These are phyloP conservation scores for Zaprionus lachaisei DNA, from an alignment of 1,140 invertebrate genomes.

Conservation along the genomic window DNA sequence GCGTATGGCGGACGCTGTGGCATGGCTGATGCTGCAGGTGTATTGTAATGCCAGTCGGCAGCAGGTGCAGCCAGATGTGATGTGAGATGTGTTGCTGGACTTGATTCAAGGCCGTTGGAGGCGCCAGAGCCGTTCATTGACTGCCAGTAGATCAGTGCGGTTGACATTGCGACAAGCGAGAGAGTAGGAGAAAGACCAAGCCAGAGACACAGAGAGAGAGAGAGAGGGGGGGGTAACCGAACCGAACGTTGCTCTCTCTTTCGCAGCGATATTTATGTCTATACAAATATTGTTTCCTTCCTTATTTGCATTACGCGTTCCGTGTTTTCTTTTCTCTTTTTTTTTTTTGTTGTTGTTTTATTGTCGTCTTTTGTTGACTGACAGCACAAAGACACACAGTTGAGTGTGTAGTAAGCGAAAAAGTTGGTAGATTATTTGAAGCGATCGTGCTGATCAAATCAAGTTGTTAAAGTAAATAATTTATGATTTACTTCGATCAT, in stretches of 20 bases:
- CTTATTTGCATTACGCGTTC: conserved; percentile 22
- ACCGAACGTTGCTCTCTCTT: not conserved
- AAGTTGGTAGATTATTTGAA: not conserved
- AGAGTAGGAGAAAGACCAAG: not conserved
- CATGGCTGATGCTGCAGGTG: conserved; percentile 2
- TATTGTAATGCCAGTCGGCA: conserved; percentile 13
- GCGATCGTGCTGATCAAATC: too few relatives aligned
- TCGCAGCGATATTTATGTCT: conserved; percentile 25
- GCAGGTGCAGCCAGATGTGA: not conserved
- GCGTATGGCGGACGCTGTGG: conserved; percentile 25
- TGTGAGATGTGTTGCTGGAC: not conserved
- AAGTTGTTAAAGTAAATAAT: too few relatives aligned
- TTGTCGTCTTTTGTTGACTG: conserved; percentile 16
- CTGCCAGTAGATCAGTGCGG: conserved; percentile 68
- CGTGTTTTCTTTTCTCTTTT: conserved; percentile 8
- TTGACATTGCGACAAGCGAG: conserved; percentile 28
- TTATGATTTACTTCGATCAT: too few relatives aligned
- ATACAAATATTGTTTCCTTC: conserved; percentile 38
- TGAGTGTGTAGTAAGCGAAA: not conserved
- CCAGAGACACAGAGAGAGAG: not conserved
- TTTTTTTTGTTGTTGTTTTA: not conserved
- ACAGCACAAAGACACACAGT: not conserved
- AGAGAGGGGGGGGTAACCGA: not conserved
- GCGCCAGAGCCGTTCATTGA: conserved; percentile 53
- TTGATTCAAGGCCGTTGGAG: conserved; percentile 11